A percentile compares a stretch with the other conserved stretches of the same genome.
phyloP scores from a whole-genome alignment of 2,888 invertebrate species.

The Microplitis manilae region DNA sequence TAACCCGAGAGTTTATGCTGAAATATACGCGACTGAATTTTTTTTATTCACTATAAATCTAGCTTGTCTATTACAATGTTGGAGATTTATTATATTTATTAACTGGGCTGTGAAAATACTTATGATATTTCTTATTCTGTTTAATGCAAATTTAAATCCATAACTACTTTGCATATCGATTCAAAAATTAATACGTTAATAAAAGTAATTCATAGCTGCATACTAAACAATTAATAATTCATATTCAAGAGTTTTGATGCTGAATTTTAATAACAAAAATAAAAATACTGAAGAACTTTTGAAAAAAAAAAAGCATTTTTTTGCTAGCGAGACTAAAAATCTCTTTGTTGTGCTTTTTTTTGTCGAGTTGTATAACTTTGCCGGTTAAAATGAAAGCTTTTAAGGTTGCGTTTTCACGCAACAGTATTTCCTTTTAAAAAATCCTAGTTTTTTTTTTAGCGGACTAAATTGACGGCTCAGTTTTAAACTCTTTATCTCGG shows the following conservation, averaged over 20 bases:
- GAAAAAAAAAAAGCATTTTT: background rate
- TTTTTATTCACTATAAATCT: background rate
- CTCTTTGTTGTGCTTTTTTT: conserved; percentile 3
- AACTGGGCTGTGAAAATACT: background rate
- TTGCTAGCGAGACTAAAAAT: background rate
- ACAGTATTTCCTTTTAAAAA: conserved; percentile 44
- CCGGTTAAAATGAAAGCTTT: conserved; percentile 46
- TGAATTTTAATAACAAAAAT: background rate
- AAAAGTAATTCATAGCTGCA: no score
- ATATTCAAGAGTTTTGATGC: background rate
- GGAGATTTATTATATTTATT: background rate
- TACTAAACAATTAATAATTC: background rate
- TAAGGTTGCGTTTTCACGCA: conserved; percentile 45
- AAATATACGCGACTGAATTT: background rate
- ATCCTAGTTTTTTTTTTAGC: background rate
- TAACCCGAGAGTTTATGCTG: background rate
- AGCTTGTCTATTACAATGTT: background rate
- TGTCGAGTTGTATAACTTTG: background rate
- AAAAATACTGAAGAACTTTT: background rate
- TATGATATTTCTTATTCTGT: no score
- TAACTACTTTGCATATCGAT: background rate
- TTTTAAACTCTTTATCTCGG: background rate
- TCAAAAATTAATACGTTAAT: background rate
- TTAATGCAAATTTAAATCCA: no score
- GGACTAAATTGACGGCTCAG: background rate